phyloP scores from a whole-genome alignment of 2,888 invertebrate species.

The Aquatica leii region DNA sequence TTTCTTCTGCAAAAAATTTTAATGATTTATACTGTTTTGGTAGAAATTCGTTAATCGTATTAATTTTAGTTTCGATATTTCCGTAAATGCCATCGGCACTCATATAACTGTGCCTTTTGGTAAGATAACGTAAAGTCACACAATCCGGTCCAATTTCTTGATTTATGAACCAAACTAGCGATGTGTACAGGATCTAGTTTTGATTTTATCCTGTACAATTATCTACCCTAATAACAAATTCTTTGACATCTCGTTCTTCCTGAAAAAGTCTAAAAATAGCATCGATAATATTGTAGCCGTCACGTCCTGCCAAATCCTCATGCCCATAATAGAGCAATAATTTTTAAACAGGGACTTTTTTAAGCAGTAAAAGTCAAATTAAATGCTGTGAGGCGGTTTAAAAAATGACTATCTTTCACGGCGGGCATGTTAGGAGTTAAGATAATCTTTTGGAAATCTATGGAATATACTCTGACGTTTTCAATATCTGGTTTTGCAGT shows the following conservation, averaged over 20 bases:
- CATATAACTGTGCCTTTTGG: conserved; percentile 4
- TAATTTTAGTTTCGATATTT: neutral
- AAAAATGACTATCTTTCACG: conserved; percentile 7
- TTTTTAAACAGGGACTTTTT: neutral
- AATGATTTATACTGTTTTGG: neutral
- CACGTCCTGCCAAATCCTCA: neutral
- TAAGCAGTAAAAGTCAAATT: conserved; percentile 3
- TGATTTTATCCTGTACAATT: conserved; percentile 7
- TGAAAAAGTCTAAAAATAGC: neutral
- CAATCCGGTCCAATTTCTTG: neutral
- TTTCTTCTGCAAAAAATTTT: neutral
- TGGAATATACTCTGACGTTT: conserved; percentile 2
- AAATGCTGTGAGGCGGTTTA: neutral
- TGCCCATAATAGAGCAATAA: neutral
- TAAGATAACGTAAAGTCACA: neutral
- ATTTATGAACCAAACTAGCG: neutral
- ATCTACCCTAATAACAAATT: conserved; percentile 8
- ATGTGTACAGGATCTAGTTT: neutral
- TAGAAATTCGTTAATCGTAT: neutral
- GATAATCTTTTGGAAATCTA: conserved; percentile 3
- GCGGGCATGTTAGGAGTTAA: conserved; percentile 9
- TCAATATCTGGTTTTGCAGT: too few relatives aligned
- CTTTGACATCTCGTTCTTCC: neutral
- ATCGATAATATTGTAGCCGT: neutral
- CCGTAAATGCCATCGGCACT: neutral